Evolutionary conservation across 2,113 vertebrate genomes (phyloP).

Genomic region (crab-eating macaque (Macaca fascicularis)): DNA sequence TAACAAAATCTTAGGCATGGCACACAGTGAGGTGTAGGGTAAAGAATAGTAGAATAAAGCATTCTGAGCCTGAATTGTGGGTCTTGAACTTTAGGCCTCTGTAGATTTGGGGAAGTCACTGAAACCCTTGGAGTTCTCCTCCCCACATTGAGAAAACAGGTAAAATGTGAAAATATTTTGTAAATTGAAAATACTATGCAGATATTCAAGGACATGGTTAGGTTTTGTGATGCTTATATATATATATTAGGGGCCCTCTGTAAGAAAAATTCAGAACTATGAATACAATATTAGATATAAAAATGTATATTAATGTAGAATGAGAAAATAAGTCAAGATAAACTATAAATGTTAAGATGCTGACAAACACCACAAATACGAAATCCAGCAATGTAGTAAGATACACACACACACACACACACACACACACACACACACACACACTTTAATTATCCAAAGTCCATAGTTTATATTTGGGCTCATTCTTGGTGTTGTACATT

Average conservation of each 20-base stretch:
- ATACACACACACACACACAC: background rate
- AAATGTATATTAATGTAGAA: background rate
- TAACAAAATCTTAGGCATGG: background rate
- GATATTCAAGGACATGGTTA: background rate
- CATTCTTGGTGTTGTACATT: background rate
- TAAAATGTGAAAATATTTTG: slow-evolving; percentile 1
- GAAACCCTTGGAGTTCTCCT: background rate
- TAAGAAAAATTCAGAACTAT: background rate
- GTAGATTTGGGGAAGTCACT: background rate
- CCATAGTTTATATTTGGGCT: background rate
- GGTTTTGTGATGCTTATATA: background rate
- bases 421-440: background rate
- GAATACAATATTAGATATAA: background rate
- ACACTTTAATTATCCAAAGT: background rate
- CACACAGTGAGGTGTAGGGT: background rate
- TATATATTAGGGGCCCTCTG: background rate
- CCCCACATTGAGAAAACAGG: background rate
- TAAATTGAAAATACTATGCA: slow-evolving; percentile 14
- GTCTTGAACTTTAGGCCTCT: background rate
- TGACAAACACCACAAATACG: background rate
- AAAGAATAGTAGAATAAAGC: background rate
- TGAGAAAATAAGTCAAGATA: background rate
- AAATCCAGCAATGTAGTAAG: background rate
- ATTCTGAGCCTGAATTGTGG: background rate
- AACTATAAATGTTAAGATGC: background rate